These are phyloP conservation scores for Penaeus chinensis DNA, from an alignment of 1,140 invertebrate genomes.

Conservation along the genomic window DNA sequence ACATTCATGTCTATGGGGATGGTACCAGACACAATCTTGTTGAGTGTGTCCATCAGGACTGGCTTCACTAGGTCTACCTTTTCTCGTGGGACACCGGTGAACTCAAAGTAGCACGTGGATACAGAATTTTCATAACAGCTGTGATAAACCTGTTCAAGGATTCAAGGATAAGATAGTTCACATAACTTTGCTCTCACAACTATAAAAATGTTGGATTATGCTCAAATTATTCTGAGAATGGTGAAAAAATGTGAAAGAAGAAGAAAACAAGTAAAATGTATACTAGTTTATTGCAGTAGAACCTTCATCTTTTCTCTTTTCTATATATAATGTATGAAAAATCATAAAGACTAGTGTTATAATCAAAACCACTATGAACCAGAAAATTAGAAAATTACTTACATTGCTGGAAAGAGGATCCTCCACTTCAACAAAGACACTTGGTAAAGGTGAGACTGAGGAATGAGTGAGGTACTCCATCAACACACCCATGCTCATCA, in stretches of 20 bases:
- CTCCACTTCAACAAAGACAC: conserved; percentile 85
- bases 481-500: conserved; percentile 70
- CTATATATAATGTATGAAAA: too few relatives aligned
- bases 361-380: conserved; percentile 39
- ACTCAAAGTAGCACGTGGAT: conserved; percentile 77
- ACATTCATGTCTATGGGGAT: conserved; percentile 78
- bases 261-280: neutral
- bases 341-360: neutral
- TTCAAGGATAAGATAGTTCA: conserved; percentile 63
- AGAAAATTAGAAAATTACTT: conserved; percentile 69
- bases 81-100: conserved; percentile 81
- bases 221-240: neutral
- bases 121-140: conserved; percentile 79
- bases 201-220: neutral
- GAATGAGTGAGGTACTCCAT: conserved; percentile 88
- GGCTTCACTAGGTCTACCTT: conserved; percentile 76
- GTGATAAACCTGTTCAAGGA: conserved; percentile 74
- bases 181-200: neutral
- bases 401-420: conserved; percentile 80
- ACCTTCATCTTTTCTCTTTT: too few relatives aligned
- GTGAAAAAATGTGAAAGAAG: conserved; percentile 33
- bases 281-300: too few relatives aligned
- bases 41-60: conserved; percentile 74
- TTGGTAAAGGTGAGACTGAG: conserved; percentile 84
- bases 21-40: conserved; percentile 69